A percentile compares a stretch with the other conserved stretches of the same genome.
Conservation (phyloP, 2,797 vertebrate genomes). For the Ctenopoma kingsleyae region DNA sequence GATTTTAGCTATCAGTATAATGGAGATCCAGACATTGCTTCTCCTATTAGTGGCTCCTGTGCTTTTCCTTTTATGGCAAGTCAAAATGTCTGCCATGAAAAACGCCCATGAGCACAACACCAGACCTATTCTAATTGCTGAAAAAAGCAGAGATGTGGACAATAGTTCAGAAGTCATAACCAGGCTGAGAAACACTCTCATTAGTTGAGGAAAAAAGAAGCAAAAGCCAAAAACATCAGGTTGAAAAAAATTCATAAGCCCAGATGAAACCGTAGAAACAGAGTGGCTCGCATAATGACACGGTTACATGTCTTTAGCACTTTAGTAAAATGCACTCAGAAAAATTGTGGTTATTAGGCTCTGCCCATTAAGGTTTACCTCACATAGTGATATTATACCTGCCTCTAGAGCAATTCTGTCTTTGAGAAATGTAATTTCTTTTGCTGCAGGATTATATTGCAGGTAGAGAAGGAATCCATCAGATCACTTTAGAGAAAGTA, state of each 20-base stretch:
- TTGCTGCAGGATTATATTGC: slow-evolving; percentile 10
- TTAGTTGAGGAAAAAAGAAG: slow-evolving; percentile 22
- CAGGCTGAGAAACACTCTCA: slow-evolving; percentile 49
- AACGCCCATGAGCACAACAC: slow-evolving; percentile 15
- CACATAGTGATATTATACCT: slow-evolving; percentile 5
- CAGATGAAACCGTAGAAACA: slow-evolving; percentile 31
- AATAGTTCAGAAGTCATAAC: slow-evolving; percentile 30
- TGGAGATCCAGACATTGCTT: not conserved
- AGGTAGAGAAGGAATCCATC: slow-evolving; percentile 33
- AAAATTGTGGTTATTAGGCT: slow-evolving; percentile 32
- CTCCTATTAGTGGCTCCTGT: slow-evolving; percentile 2
- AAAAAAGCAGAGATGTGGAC: slow-evolving; percentile 22
- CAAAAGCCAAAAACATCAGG: slow-evolving; percentile 21
- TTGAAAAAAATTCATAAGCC: slow-evolving; percentile 21
- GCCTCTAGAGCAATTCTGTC: slow-evolving; percentile 5
- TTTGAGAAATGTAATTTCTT: not conserved
- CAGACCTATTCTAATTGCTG: slow-evolving; percentile 25
- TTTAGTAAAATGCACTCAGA: slow-evolving; percentile 39
- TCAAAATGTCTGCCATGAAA: slow-evolving; percentile 20
- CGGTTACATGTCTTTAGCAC: slow-evolving; percentile 28
- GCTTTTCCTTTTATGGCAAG: slow-evolving; percentile 6
- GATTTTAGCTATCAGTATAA: not conserved
- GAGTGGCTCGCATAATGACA: slow-evolving; percentile 32
- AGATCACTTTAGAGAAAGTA: slow-evolving; percentile 17
- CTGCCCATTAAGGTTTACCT: slow-evolving; percentile 37